These are phyloP conservation scores for Tetramorium simillimum DNA, from an alignment of 1,140 invertebrate species.

Conservation along the genomic window DNA sequence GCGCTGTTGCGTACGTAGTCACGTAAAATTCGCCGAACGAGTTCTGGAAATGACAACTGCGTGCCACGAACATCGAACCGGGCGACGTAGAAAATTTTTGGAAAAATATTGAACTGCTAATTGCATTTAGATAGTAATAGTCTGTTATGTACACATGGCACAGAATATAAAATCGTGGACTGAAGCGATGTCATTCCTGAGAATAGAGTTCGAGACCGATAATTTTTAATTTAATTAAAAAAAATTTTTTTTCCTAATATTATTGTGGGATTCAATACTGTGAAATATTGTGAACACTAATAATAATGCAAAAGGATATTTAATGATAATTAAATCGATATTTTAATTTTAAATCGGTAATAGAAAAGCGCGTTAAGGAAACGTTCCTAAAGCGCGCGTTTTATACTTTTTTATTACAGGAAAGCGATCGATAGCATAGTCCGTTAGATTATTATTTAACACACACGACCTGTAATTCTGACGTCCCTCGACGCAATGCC, in stretches of 20 bases:
- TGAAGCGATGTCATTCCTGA: neutral
- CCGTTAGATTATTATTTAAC: neutral
- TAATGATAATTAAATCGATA: neutral
- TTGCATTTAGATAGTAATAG: neutral
- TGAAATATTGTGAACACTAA: neutral
- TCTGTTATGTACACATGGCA: neutral
- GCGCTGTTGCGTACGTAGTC: neutral
- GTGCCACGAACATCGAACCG: neutral
- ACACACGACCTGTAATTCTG: neutral
- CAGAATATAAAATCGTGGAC: neutral
- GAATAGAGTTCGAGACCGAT: neutral
- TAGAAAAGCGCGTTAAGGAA: neutral
- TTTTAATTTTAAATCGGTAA: neutral
- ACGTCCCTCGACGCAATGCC: conserved; percentile 86
- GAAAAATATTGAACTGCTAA: neutral
- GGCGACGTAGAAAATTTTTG: neutral
- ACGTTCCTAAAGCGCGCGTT: neutral
- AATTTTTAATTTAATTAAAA: neutral
- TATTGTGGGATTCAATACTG: neutral
- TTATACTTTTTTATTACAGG: conserved; percentile 20
- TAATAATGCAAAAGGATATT: neutral
- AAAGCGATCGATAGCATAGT: neutral
- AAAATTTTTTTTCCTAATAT: neutral
- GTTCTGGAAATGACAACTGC: neutral
- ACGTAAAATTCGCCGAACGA: neutral